phyloP scores from a whole-genome alignment of 2,113 vertebrate species.

The Xiphophorus hellerii region DNA sequence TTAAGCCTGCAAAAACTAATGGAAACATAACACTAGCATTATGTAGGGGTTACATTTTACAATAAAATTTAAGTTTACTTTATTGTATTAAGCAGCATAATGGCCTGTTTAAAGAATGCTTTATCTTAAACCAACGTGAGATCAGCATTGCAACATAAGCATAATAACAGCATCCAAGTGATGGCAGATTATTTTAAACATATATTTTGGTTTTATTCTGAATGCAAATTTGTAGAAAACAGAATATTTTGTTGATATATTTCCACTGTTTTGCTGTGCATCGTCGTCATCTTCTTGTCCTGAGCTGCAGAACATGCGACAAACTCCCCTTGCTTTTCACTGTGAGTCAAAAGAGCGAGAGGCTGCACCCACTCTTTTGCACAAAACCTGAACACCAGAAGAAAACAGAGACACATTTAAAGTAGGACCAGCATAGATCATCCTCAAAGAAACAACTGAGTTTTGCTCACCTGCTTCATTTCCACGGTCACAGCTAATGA shows the following conservation, averaged over 20 bases:
- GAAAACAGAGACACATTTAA: slow-evolving; percentile 12
- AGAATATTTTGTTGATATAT: background rate
- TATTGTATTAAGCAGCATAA: too few species aligned
- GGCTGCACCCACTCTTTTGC: slow-evolving; percentile 40
- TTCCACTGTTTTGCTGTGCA: too few species aligned
- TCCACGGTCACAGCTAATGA: slow-evolving; percentile 62
- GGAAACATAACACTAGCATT: too few species aligned
- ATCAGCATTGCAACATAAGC: too few species aligned
- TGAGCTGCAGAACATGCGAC: slow-evolving; percentile 5
- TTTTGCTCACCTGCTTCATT: slow-evolving; percentile 66
- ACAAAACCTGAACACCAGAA: slow-evolving; percentile 62
- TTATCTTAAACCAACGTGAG: too few species aligned
- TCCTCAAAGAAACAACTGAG: slow-evolving; percentile 8
- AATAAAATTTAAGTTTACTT: too few species aligned
- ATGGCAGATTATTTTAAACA: too few species aligned
- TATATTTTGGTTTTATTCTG: background rate
- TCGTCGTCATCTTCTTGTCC: slow-evolving; percentile 1
- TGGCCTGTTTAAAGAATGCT: too few species aligned
- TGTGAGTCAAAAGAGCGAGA: slow-evolving; percentile 15
- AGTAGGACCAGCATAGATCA: background rate
- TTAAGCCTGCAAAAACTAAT: background rate
- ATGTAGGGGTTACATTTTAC: too few species aligned
- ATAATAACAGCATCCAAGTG: too few species aligned
- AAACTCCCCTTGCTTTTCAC: background rate
- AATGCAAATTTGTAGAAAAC: too few species aligned